Base-by-base conservation (phyloP, 2,797 vertebrate species). In the Anguilla marmorata region DNA sequence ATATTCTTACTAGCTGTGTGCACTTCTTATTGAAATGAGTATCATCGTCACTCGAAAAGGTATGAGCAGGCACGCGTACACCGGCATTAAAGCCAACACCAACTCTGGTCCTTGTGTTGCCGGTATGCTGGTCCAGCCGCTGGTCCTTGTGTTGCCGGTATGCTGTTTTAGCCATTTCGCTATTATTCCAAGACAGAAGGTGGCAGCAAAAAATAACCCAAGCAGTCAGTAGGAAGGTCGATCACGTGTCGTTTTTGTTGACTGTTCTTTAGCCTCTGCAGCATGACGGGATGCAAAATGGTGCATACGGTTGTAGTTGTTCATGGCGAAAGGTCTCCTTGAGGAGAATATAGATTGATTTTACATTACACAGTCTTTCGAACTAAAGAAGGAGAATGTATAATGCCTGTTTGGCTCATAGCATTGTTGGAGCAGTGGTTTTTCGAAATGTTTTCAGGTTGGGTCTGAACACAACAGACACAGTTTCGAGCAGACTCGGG, bases 221-320 rank as follows among this genome's bases (percentile, higher is more conserved):
- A 3, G 50, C 21, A n/a, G 45, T 84, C 12, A 86, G 16, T 21
- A 3, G 83, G 9, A 54, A 63, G 16, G 16, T 58, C 52, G 14
- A 0, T 3, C 54, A 12, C 14, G 74, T 1, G 2, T 79, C 30
- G 7, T 66, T 66, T 45, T 19, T 11, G 21, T 54, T 52, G 86
- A 60, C n/a, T 27, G 33, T 60, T 33, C 60, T 63, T 27, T 27
- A 91, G 86, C 90, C 90, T 89, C 92, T 92, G 91, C 50, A 91
- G 95, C 93, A 95, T 92, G 93, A 45, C 94, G 95, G 95, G 94
- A 93, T 90, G 82, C 84, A 95, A 96, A 76, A 95, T 95, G 94
- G 94, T 86, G 48, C 21, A 8, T 24, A 19, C 30, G 76, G 11
- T 14, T 21, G 41, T 45, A 45, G 33, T 1, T 19, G 41, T 50